Evolutionary conservation across 1,140 invertebrate genomes (phyloP).

Genomic region (Sesamia nonagrioides): DNA sequence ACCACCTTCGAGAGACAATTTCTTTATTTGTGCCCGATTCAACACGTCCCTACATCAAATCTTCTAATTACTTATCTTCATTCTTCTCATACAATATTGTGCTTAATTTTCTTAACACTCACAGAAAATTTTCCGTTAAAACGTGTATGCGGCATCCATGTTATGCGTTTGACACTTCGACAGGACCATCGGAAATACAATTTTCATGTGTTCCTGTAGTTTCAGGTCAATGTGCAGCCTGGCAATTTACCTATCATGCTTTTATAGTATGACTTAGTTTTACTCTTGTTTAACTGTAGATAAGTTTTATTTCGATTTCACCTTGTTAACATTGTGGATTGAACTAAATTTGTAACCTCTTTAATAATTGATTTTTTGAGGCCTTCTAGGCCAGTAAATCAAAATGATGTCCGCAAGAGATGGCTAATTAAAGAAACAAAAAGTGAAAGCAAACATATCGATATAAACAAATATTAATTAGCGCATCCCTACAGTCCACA

Average conservation of each 20-base stretch:
- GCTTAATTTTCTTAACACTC: too few species aligned
- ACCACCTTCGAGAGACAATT: too few species aligned
- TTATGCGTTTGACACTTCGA: constrained; percentile 19
- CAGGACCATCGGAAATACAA: constrained; percentile 25
- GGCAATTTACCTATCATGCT: background rate
- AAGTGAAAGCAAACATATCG: background rate
- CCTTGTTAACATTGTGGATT: background rate
- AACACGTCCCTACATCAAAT: too few species aligned
- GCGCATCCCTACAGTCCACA: constrained; percentile 7
- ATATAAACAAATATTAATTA: background rate
- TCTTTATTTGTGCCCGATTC: too few species aligned
- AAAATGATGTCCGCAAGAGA: too few species aligned
- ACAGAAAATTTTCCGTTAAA: background rate
- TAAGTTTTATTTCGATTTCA: too few species aligned
- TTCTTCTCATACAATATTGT: too few species aligned
- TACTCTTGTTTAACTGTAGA: too few species aligned
- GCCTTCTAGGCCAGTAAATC: too few species aligned
- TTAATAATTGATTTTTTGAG: too few species aligned
- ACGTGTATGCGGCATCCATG: constrained; percentile 11
- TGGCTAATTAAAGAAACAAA: background rate
- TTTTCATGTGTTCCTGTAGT: constrained; percentile 11
- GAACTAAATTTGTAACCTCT: too few species aligned
- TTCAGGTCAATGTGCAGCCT: background rate
- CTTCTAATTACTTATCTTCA: too few species aligned
- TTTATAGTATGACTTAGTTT: background rate